These are phyloP conservation scores for Augochlorella aurata DNA, from an alignment of 2,888 invertebrate species.

Conservation along the genomic window DNA sequence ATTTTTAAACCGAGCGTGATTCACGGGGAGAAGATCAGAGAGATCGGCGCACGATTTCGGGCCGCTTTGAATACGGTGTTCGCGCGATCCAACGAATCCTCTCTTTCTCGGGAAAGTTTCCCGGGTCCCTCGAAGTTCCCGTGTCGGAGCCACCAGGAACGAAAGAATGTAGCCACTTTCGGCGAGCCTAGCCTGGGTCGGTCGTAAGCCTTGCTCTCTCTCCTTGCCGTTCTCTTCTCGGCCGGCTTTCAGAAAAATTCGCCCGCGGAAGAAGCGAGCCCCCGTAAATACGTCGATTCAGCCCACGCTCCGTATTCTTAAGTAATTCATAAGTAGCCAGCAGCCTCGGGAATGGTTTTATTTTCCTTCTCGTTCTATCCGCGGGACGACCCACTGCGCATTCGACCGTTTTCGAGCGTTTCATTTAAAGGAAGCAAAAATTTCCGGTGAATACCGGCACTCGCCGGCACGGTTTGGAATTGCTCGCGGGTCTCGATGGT, in stretches of 20 bases:
- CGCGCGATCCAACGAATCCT: slow-evolving; percentile 13
- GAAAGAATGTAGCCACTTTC: slow-evolving; percentile 36
- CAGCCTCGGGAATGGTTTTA: slow-evolving; percentile 42
- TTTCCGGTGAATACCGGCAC: slow-evolving; percentile 34
- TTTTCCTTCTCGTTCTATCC: slow-evolving; percentile 29
- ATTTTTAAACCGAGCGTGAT: neutral
- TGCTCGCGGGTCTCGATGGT: slow-evolving; percentile 1
- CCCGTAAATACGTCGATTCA: slow-evolving; percentile 64
- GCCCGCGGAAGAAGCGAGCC: slow-evolving; percentile 32
- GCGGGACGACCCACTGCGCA: slow-evolving; percentile 43
- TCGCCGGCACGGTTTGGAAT: slow-evolving; percentile 14
- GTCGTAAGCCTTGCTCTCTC: slow-evolving; percentile 21
- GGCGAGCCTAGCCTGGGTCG: slow-evolving; percentile 9
- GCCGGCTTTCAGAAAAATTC: slow-evolving; percentile 50
- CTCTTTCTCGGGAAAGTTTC: neutral
- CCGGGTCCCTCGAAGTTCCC: slow-evolving; percentile 1
- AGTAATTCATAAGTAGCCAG: slow-evolving; percentile 60
- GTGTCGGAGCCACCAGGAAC: slow-evolving; percentile 5
- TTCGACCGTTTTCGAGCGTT: slow-evolving; percentile 46
- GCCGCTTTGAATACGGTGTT: slow-evolving; percentile 1
- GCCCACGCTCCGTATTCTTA: slow-evolving; percentile 59
- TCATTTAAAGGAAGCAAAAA: slow-evolving; percentile 45
- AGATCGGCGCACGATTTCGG: slow-evolving; percentile 20
- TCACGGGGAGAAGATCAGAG: slow-evolving; percentile 3
- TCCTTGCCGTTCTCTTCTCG: slow-evolving; percentile 20